Base-by-base conservation (phyloP, 1,140 invertebrate species). In the Caenorhabditis brenneri region DNA sequence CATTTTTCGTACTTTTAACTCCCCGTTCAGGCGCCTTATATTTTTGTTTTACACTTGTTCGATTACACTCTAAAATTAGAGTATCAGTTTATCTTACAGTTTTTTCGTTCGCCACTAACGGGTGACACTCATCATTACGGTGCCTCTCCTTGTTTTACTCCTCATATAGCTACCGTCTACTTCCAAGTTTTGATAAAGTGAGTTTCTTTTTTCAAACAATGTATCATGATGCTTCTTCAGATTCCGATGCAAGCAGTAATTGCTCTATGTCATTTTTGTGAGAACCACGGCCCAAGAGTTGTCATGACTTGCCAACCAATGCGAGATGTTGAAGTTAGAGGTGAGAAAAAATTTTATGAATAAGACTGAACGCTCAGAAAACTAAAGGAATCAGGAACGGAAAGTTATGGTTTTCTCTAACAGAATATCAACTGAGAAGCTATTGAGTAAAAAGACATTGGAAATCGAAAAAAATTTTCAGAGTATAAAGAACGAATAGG, bases 181-280 rank as follows among this genome's bases (percentile, higher is more conserved):
- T n/a, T n/a, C 22, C 15, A 22, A 27, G 3, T 10, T 10, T 55
- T 27, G 24, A 55, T 27, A 55, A 55, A 55, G 53, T 55, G 53
- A 55, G 53, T 55, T 55, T 55, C 10, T 22, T 27, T 51, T 27
- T 7, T n/a, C 6, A 15, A n/a, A 55, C 15, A 9, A 22, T 19
- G 27, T 24, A 31, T 81, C 4, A 58, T 58, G 1, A 5, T 19
- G 19, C 19, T 16, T 81, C 2, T 5, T 1, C 19, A 42, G 33
- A 60, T 48, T 82, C 29, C 42, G 24, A 87, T 87, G 86, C 80
- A 87, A 65, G 85, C 86, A 49, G 85, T 87, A 15, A 55, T 86
- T 12, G 86, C 86, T 15, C 65, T 87, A n/a, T 87, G 86, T 33
- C 86, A 87, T 22, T 87, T 87, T 46, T 87, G 86, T 53, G 86